Percentiles rank a stretch among this genome's conserved stretches.
These are phyloP conservation scores for Chrysaora quinquecirrha DNA, from an alignment of 30 jellyfish, hydroid and myxozoan species.

Conservation along the genomic window DNA sequence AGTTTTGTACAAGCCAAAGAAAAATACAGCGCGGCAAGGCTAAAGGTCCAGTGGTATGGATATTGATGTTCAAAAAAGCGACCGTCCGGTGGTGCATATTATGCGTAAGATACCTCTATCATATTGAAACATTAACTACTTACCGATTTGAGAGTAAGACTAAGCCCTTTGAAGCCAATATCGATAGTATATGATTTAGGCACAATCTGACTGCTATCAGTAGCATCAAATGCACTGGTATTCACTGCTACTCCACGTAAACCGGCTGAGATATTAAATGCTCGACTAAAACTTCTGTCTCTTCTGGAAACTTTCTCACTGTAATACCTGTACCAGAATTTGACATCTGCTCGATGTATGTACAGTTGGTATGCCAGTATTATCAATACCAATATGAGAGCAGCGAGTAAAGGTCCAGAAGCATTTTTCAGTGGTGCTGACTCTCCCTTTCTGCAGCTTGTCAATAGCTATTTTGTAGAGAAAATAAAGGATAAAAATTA, in stretches of 20 bases:
- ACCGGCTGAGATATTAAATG: constrained; percentile 54
- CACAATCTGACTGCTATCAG: constrained; percentile 1
- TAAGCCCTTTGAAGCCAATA: constrained; percentile 34
- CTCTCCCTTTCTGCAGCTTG: constrained; percentile 63
- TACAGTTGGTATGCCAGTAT: constrained; percentile 41
- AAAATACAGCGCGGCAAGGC: no score
- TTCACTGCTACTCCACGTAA: constrained; percentile 28
- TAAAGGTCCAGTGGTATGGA: no score
- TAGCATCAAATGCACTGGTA: background rate
- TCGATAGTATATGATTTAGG: constrained; percentile 60
- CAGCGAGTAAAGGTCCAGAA: constrained; percentile 76
- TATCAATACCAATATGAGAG: constrained; percentile 21
- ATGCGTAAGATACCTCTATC: no score
- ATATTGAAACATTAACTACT: constrained; percentile 3
- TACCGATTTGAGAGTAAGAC: constrained; percentile 62
- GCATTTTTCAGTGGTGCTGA: constrained; percentile 72
- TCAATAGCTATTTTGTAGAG: constrained; percentile 40
- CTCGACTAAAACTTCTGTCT: constrained; percentile 27
- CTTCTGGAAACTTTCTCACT: background rate
- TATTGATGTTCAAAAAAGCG: no score
- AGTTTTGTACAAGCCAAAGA: no score
- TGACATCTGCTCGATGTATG: constrained; percentile 27
- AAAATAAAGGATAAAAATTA: background rate
- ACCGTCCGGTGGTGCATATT: no score
- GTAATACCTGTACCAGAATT: constrained; percentile 19